Evolutionary conservation across 2,113 vertebrate species (phyloP).

Genomic region (Panthera leo): DNA sequence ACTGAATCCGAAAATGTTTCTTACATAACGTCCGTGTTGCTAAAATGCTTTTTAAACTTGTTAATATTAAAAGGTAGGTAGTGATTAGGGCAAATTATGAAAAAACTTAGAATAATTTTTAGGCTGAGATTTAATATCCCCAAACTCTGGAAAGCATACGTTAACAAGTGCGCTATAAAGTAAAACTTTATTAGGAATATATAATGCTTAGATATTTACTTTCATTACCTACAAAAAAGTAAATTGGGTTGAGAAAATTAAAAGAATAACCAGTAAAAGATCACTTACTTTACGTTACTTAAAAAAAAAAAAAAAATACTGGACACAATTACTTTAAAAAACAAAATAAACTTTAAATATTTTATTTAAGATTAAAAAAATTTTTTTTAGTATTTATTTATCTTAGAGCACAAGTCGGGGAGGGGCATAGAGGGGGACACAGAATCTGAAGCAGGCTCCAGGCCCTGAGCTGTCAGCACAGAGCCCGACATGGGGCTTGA

Average conservation of each 20-base stretch:
- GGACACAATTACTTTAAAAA: no score
- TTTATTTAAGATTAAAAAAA: no score
- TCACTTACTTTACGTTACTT: no score
- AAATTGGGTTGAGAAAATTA: neutral
- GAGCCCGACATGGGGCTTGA: neutral
- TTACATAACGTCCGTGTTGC: neutral
- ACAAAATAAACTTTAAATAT: no score
- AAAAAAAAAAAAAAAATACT: no score
- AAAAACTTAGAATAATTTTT: neutral
- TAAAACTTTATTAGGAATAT: neutral
- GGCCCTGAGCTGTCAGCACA: neutral
- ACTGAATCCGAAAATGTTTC: neutral
- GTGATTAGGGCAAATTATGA: neutral
- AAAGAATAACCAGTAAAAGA: neutral
- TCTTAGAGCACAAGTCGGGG: neutral
- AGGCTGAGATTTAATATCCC: conserved; percentile 2
- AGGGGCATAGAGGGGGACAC: neutral
- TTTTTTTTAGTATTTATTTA: no score
- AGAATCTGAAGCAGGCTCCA: neutral
- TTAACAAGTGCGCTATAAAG: neutral
- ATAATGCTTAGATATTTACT: neutral
- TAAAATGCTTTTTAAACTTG: neutral
- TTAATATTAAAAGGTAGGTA: neutral
- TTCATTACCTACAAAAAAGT: neutral
- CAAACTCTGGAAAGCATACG: neutral